Conservation (phyloP, 2,797 vertebrate species). For the Gymnocypris eckloni region DNA sequence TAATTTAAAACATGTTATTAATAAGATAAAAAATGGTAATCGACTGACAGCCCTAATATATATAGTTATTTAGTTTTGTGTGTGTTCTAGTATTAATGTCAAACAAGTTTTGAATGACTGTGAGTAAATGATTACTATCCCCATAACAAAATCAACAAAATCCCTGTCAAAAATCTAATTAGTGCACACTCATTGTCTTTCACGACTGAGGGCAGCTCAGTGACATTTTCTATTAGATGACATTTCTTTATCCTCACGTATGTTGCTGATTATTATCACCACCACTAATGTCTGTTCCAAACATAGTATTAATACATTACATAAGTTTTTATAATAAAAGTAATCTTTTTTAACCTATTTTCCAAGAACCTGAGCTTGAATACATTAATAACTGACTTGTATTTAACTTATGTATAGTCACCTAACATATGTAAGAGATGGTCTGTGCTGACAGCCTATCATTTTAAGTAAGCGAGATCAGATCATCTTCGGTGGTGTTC, state of each 20-base stretch:
- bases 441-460: background rate
- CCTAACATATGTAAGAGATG: conserved; percentile 8
- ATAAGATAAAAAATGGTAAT: too few species aligned
- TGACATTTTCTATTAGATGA: background rate
- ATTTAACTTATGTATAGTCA: background rate
- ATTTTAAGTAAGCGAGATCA: conserved; percentile 9
- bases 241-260: conserved; percentile 1
- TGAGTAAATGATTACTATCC: background rate
- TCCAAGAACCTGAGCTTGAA: background rate
- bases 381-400: background rate
- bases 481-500: background rate
- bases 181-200: background rate
- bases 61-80: too few species aligned
- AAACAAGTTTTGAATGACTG: too few species aligned
- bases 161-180: background rate
- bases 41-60: too few species aligned
- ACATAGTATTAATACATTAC: background rate
- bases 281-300: background rate
- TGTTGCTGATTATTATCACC: background rate
- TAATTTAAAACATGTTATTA: too few species aligned
- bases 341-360: background rate
- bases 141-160: too few species aligned
- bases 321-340: background rate
- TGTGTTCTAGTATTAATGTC: conserved; percentile 7
- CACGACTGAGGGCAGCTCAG: background rate